Base-by-base conservation (phyloP, 2,113 vertebrate species). In the Macroglossus sobrinus region DNA sequence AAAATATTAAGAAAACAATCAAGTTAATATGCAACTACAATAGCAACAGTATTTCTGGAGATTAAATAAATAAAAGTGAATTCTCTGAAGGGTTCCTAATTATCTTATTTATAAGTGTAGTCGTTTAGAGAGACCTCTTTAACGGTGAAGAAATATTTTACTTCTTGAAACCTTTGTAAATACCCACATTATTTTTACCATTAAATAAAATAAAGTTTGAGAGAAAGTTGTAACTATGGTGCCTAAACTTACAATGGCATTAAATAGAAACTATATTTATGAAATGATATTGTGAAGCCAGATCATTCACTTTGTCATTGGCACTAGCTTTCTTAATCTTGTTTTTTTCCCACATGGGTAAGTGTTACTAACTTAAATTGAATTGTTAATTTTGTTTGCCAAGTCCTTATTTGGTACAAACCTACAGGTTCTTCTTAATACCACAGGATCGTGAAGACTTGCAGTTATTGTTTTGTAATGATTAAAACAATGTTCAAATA, bases 361-460 rank as follows among this genome's bases (percentile, higher is more conserved):
- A 91, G 97, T 97, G 98, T 98, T 98, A 98, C 98, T 98, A 97
- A 98, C 91, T 96, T 98, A 98, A 98, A 98, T 45, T 98, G 97
- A 97, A 89, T 89, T 97, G 93, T 93, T 96, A 92, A 97, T 96
- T 93, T 97, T 91, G 91, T 97, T 96, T 97, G 92, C 88, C 92
- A 98, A 96, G 95, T 89, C 84, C 59, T 92, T 91, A 97, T 78
- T 95, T 97, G 85, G 98, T 98, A 98, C 81, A 98, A 98, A 98
- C 97, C 97, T 98, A 97, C 72, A 97, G 4, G 93, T 88, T 94
- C 76, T 97, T 98, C 95, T 94, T 84, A 72, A 47, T 94, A 98
- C 89, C 9, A n/a, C 10, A 53, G 91, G 97, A 98, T 94, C 1
- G 35, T 85, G 84, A 98, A 92, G 91, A 97, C 87, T 94, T 97